Base-by-base conservation (phyloP, 2,888 invertebrate genomes). In the Nesidiocoris tenuis region DNA sequence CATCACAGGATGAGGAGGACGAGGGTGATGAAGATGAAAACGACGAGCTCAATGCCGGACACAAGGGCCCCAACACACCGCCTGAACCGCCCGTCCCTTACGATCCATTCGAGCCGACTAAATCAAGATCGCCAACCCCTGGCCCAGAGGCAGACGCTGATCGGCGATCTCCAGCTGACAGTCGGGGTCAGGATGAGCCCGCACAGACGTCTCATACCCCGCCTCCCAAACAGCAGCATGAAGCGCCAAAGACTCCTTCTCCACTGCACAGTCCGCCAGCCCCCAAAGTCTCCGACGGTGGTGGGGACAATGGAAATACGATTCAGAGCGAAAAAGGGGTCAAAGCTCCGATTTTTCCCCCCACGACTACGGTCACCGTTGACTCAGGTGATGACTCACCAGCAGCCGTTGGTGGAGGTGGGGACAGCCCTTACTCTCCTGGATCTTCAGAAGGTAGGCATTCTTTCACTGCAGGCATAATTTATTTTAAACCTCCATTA, bases 61-160 rank as follows among this genome's bases (percentile, higher is more conserved):
- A 88, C 80, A 88, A 88, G 81, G 91, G 91, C 0, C 91, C 91
- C 0, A 91, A 91, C 81, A 91, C 91, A 2, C 91, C 91, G 0
- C 89, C 88, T 0, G 89, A 89, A 79, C 89, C 89, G 0, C 90
- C 90, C 68, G 90, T 92, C 16, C 92, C 90, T 1, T 95, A 95
- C 84, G 94, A 95, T 88, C 95, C 95, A 0, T 95, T 94, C 84
- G 94, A 95, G 84, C 95, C 95, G 0, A 94, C 95, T 7, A 92
- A 93, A 83, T 93, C 94, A 0, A 85, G 90, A 19, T 90, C 90
- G 16, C 88, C 88, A 0, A 79, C 80, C 66, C 81, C 81, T 1
- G 77, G 77, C 18, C 80, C 79, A 1, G 72, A 61, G 18, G 39
- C 70, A 25, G 77, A 76, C 65, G 54, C 55, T 22, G 75, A 74